phyloP scores from a whole-genome alignment of 37 sponge, comb jelly and placozoan genomes.

The Amphimedon queenslandica region DNA sequence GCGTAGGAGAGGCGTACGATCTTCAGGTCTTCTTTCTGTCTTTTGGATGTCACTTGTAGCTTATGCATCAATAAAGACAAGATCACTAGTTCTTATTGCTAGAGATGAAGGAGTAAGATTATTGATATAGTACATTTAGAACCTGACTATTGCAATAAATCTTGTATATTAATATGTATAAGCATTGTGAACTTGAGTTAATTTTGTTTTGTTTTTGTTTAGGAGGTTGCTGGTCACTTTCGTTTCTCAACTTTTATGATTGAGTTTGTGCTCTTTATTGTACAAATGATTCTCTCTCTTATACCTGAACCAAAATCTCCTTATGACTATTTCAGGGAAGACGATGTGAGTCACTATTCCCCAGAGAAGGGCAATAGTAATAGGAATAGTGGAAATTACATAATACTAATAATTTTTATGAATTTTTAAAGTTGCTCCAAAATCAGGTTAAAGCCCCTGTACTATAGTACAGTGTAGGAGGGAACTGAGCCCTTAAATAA shows the following conservation, averaged over 20 bases:
- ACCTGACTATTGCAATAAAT: no score
- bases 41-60: conserved; percentile 57
- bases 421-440: no score
- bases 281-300: not conserved
- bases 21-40: conserved; percentile 48
- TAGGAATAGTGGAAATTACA: no score
- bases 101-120: no score
- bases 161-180: no score
- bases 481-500: no score
- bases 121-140: no score
- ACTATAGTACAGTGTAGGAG: no score
- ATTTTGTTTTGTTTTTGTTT: not conserved
- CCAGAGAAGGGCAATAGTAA: no score
- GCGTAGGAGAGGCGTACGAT: conserved; percentile 37
- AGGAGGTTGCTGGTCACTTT: not conserved
- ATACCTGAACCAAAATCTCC: conserved; percentile 3
- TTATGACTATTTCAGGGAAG: not conserved
- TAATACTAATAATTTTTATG: no score
- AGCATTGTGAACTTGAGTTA: not conserved
- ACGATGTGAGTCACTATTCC: not conserved
- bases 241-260: not conserved
- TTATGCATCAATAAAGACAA: conserved; percentile 34
- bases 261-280: not conserved
- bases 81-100: conserved; percentile 32
- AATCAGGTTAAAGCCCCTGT: no score